Conservation (phyloP, 2,888 invertebrate species). For the Caenorhabditis sinica region DNA sequence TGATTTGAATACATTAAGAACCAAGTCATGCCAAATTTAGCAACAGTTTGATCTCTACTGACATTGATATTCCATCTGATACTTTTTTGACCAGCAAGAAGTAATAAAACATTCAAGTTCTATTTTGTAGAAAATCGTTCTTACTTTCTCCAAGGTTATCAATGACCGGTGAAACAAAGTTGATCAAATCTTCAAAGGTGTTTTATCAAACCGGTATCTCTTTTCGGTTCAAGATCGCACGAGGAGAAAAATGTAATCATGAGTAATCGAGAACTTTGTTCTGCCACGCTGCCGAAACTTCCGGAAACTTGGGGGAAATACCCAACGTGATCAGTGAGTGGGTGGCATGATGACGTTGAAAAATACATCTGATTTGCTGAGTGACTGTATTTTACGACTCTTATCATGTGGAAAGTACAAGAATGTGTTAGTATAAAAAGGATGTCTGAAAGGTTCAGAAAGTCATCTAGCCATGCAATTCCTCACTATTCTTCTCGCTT, state of each 20-base stretch:
- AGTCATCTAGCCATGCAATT: conserved; percentile 28
- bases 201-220: conserved; percentile 14
- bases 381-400: conserved; percentile 12
- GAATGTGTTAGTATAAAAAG: conserved; percentile 24
- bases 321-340: background rate
- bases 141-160: conserved; percentile 31
- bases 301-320: conserved; percentile 3
- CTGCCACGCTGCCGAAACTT: background rate
- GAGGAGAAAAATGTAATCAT: background rate
- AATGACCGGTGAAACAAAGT: conserved; percentile 55
- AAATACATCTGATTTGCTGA: conserved; percentile 3
- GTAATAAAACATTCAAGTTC: conserved; percentile 35
- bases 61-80: conserved; percentile 23
- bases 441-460: background rate
- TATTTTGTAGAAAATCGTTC: conserved; percentile 21
- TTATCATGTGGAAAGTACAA: conserved; percentile 44
- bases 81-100: conserved; percentile 39
- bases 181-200: conserved; percentile 21
- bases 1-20: background rate
- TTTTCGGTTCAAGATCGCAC: background rate
- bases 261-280: too few species aligned
- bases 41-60: conserved; percentile 13
- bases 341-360: background rate
- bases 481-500: conserved; percentile 16
- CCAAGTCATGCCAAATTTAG: background rate